Evolutionary conservation across 2,113 vertebrate species (phyloP).

Genomic region (Dolichotis patagonum): DNA sequence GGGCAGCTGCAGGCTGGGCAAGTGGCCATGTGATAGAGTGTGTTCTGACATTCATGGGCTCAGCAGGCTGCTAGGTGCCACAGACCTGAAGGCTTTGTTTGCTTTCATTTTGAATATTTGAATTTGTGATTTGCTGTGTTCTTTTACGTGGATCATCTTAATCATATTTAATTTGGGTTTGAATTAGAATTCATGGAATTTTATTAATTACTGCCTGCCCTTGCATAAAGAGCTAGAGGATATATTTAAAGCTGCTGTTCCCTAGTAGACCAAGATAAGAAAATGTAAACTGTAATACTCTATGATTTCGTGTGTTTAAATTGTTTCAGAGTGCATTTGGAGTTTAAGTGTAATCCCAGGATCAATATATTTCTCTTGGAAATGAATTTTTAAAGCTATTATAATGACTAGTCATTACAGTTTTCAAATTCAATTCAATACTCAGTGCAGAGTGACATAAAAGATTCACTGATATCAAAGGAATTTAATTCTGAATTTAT

Average conservation of each 20-base stretch:
- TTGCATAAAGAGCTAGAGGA: background rate
- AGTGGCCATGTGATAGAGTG: background rate
- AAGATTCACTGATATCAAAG: background rate
- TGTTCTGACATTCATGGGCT: background rate
- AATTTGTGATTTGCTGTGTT: background rate
- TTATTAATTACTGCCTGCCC: background rate
- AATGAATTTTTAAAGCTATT: slow-evolving; percentile 38
- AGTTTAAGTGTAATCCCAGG: background rate
- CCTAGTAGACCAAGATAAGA: background rate
- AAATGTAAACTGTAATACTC: background rate
- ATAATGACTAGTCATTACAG: background rate
- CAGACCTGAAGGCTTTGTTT: background rate
- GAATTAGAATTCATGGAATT: slow-evolving; percentile 1
- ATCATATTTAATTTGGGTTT: background rate
- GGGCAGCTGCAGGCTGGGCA: background rate
- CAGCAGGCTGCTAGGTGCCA: background rate
- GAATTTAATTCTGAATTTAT: slow-evolving; percentile 41
- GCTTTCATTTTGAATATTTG: background rate
- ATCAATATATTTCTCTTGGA: background rate
- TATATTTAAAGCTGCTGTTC: background rate
- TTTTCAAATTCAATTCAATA: slow-evolving; percentile 52
- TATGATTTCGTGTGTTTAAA: slow-evolving; percentile 35
- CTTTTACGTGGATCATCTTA: background rate
- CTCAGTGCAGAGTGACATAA: background rate
- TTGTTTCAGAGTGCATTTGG: background rate